Evolutionary conservation across 2,113 vertebrate genomes (phyloP).

Genomic region (Anser cygnoides): DNA sequence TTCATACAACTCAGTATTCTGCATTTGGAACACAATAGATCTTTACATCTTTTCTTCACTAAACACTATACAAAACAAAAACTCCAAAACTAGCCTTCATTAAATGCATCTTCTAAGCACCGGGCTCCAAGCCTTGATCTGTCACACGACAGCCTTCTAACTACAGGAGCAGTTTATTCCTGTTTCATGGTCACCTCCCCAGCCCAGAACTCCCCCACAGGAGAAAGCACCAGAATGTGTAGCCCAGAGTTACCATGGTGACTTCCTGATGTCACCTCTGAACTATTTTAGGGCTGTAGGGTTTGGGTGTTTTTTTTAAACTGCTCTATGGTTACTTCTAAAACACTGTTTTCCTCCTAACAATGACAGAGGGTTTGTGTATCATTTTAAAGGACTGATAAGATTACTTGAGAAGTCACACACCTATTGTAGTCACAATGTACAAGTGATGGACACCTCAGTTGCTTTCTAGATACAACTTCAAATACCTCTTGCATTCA

Average conservation of each 20-base stretch:
- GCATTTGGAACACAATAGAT: not conserved
- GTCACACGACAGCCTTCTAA: not conserved
- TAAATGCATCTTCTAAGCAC: not conserved
- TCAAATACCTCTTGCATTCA: not conserved
- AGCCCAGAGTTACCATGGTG: not conserved
- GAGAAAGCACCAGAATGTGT: not conserved
- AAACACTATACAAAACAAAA: not conserved
- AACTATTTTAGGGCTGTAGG: not conserved
- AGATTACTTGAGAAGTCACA: not conserved
- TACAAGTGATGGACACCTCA: not conserved
- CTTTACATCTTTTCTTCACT: not conserved
- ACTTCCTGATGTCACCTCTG: not conserved
- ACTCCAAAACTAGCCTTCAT: not conserved
- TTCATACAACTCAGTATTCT: not conserved
- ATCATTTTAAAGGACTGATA: not conserved
- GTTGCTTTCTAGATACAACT: not conserved
- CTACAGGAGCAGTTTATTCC: not conserved
- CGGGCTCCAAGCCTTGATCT: not conserved
- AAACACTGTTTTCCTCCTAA: not conserved
- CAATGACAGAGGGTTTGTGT: not conserved
- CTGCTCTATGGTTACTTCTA: not conserved
- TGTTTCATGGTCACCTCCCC: not conserved
- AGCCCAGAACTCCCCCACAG: not conserved
- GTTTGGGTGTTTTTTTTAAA: not conserved
- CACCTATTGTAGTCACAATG: accelerated